Base-by-base conservation (phyloP, 2,888 invertebrate species). In the Nomada ferruginata region DNA sequence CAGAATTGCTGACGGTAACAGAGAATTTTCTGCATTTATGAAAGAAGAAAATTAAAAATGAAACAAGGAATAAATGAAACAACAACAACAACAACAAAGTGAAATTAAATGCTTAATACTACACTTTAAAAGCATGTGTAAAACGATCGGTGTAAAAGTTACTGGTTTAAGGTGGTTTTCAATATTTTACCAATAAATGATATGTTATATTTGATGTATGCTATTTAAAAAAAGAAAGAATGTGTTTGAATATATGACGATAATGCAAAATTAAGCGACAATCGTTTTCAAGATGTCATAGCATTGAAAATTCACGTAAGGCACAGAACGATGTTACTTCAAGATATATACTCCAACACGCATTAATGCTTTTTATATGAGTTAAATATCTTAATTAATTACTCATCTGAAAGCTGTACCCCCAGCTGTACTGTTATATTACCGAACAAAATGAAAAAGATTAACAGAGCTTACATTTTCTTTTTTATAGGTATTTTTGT, bases 371-470 rank as follows among this genome's bases (percentile, higher is more conserved):
- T 79, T 65, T 81, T 72, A 69, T 77, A 85, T 36, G 80, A 29
- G 79, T 85, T 86, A 85, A 80, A 85, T 85, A 88, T 69, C 73
- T 82, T 79, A 82, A 83, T 79, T 76, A 80, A 72, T 84, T 83
- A 74, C 29, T 79, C 75, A 76, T 84, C 52, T 82, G 79, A 84
- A 89, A 89, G 83, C 89, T 89, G 90, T 86, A 89, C 88, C 64
- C 83, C 90, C 89, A 85, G 90, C 86, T 87, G 89, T 76, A 82
- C 59, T 82, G 74, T 70, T 80, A 87, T 81, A 84, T 78, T 83
- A 85, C 79, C 78, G 84, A 83, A 85, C 86, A 88, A 87, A 87
- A 82, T 74, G 72, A 79, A 85, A 84, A 87, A 84, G 74, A 86
- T 87, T 66, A 87, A 89, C 79, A 83, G 84, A 86, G 76, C 73